Percentiles rank a stretch among this genome's conserved stretches.
Evolutionary conservation across 2,113 vertebrate species (phyloP).

Genomic region (Ctenomys sociabilis): DNA sequence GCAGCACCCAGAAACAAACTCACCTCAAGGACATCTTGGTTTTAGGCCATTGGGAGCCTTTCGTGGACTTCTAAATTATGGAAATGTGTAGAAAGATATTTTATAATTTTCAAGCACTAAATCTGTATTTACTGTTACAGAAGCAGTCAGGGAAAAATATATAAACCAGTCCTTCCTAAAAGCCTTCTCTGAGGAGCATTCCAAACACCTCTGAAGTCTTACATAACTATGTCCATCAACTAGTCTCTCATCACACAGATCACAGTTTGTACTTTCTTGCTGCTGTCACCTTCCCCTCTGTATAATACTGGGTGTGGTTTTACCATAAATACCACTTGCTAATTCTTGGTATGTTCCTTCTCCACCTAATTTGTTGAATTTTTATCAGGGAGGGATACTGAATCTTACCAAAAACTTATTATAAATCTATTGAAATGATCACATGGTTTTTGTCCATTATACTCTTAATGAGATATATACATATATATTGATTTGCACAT

Average conservation of each 20-base stretch:
- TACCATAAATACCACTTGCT: background rate
- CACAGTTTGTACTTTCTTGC: background rate
- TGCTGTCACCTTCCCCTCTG: background rate
- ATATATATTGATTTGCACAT: background rate
- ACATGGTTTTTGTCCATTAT: background rate
- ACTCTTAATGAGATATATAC: background rate
- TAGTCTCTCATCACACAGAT: background rate
- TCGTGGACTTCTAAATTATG: background rate
- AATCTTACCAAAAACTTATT: background rate
- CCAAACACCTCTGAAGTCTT: background rate
- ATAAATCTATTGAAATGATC: background rate
- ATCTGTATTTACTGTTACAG: background rate
- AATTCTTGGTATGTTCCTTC: background rate
- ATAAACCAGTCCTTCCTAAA: background rate
- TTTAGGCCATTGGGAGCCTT: background rate
- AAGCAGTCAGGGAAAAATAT: too few relatives aligned
- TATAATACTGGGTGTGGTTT: background rate
- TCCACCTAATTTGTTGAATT: background rate
- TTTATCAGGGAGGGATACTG: background rate
- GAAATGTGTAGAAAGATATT: background rate
- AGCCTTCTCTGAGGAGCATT: background rate
- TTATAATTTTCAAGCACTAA: background rate
- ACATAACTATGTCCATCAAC: background rate
- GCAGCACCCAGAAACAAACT: background rate
- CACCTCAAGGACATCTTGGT: too few relatives aligned